Base-by-base conservation (phyloP, 2,888 invertebrate genomes). In the Salpingus planirostris region DNA sequence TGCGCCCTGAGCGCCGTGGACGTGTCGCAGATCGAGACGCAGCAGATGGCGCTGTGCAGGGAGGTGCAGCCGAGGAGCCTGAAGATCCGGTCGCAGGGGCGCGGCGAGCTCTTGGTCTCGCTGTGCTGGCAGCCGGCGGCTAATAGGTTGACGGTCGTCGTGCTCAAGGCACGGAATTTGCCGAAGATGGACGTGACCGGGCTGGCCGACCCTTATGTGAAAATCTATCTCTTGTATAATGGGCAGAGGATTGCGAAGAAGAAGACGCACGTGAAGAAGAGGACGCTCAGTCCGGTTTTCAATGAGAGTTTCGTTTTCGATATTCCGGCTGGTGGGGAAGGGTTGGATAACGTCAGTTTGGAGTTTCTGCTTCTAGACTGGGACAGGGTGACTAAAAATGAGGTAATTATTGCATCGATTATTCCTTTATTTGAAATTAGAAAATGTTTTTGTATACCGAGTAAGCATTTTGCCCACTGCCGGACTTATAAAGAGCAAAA, bases 231-330 rank as follows among this genome's bases (percentile, higher is more conserved):
- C 52, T 72, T 95, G 31, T 93, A 88, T 70, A 93, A 97, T 67
- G 90, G 91, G n/a, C 95, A 96, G 62, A 81, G 96, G 44, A 89
- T 97, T 54, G 91, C 93, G 27, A 98, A 97, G 74, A 96, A 96
- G 76, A 96, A 97, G 73, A 97, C 97, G 0, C 96, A 96, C 64
- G 95, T 97, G 27, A 96, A 96, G 76, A 97, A 95, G 66, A 78
- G 95, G 33, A 97, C 97, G 1, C 71, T 95, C 50, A 93, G 92
- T 69, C 98, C 97, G 1, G 95, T 98, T 33, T 98, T 95, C 74
- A 98, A 98, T 70, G 97, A 98, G 68, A 93, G 93, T 31, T 96
- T 98, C 67, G 89, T 93, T 31, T 97, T 97, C 63, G 96, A 97
- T 55, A 88, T 97, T 46, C 95, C 82, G 27, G 76, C 69, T 60